Evolutionary conservation across 2,113 vertebrate species (phyloP).

Genomic region (Aegotheles bennettii): DNA sequence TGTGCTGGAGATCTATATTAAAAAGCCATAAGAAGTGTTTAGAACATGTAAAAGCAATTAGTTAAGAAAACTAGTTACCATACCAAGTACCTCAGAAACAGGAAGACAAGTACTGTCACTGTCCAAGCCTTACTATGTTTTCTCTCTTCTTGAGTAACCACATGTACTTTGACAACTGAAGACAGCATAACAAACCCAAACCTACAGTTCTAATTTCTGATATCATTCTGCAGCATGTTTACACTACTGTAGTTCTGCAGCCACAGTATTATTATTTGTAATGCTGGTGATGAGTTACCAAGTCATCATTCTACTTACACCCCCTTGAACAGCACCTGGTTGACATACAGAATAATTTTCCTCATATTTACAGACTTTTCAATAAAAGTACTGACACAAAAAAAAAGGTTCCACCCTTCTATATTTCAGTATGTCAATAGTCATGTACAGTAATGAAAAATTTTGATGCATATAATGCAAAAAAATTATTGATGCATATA

Average conservation of each 20-base stretch:
- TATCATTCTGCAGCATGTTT: background rate
- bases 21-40: background rate
- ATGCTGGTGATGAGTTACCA: background rate
- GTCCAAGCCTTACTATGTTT: background rate
- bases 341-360: background rate
- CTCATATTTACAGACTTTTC: background rate
- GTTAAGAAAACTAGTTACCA: background rate
- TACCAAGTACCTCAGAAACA: background rate
- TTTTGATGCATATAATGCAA: background rate
- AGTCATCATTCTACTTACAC: background rate
- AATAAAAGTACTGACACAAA: background rate
- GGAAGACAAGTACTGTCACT: background rate
- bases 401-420: background rate
- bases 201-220: background rate
- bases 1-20: conserved; percentile 81
- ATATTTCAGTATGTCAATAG: background rate
- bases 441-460: background rate
- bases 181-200: background rate
- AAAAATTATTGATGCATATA: background rate
- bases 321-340: background rate
- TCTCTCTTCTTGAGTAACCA: background rate
- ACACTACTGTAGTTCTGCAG: background rate
- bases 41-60: background rate
- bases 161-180: background rate
- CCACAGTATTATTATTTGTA: background rate